Percentiles rank a stretch among this genome's conserved stretches.
phyloP scores from a whole-genome alignment of 2,888 invertebrate genomes.

The Coelogynopora nodosa region DNA sequence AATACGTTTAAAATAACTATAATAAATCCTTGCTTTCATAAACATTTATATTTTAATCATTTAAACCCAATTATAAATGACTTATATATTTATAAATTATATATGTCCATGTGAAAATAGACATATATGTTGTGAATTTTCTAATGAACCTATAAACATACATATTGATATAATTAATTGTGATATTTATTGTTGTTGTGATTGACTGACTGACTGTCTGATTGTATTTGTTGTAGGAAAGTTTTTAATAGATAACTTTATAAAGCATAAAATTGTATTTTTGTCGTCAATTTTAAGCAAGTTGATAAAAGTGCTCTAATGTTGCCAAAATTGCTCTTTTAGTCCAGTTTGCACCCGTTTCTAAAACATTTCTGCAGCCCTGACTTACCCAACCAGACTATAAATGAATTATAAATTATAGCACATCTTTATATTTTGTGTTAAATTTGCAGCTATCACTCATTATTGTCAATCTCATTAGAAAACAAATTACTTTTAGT shows the following conservation, averaged over 20 bases:
- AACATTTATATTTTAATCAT: neutral
- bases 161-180: neutral
- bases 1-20: no score
- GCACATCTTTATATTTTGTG: no score
- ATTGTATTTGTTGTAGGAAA: neutral
- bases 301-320: neutral
- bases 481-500: no score
- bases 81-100: neutral
- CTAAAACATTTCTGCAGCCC: neutral
- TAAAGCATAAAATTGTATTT: neutral
- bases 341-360: neutral
- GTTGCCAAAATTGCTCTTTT: neutral
- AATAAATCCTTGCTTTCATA: neutral
- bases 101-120: neutral
- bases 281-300: neutral
- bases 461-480: no score
- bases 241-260: neutral
- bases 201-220: no score
- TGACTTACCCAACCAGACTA: no score
- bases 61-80: neutral
- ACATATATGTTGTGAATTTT: neutral
- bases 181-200: neutral
- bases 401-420: no score
- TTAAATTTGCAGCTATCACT: no score
- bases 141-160: neutral